Evolutionary conservation across 2,113 vertebrate species (phyloP).

Genomic region (Perccottus glenii): DNA sequence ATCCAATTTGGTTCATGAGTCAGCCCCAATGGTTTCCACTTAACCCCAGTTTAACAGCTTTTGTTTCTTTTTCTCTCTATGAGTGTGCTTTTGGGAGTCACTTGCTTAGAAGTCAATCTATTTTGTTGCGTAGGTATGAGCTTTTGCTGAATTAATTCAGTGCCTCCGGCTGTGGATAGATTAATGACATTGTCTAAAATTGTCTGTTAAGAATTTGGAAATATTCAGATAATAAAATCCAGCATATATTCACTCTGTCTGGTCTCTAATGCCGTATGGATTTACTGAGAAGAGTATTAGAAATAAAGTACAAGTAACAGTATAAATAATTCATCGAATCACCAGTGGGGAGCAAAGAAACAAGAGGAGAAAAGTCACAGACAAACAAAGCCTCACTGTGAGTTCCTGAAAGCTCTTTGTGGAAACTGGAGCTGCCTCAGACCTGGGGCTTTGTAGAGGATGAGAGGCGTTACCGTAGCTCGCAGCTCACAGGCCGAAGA

Average conservation of each 20-base stretch:
- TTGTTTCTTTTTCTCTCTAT: not conserved
- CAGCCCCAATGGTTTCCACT: no score
- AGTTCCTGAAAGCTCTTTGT: constrained; percentile 30
- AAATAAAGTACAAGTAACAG: constrained; percentile 34
- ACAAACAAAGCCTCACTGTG: constrained; percentile 49
- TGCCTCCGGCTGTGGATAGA: not conserved
- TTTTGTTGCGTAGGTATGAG: no score
- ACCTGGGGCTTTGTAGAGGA: constrained; percentile 44
- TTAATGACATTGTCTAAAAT: constrained; percentile 5
- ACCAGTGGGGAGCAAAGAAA: constrained; percentile 14
- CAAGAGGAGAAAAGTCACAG: constrained; percentile 23
- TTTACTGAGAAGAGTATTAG: constrained; percentile 13
- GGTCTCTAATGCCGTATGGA: constrained; percentile 12
- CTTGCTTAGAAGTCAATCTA: no score
- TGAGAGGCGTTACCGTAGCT: constrained; percentile 35
- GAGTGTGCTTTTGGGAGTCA: no score
- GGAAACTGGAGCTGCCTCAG: constrained; percentile 31
- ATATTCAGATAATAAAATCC: not conserved
- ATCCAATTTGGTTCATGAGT: no score
- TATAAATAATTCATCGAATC: constrained; percentile 54
- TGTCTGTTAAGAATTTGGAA: not conserved
- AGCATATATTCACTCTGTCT: not conserved
- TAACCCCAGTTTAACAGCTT: not conserved
- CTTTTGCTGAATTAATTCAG: not conserved
- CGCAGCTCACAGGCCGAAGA: constrained; percentile 19